Conservation (phyloP, 1,140 invertebrate genomes). For the Paramacrobiotus metropolitanus region DNA sequence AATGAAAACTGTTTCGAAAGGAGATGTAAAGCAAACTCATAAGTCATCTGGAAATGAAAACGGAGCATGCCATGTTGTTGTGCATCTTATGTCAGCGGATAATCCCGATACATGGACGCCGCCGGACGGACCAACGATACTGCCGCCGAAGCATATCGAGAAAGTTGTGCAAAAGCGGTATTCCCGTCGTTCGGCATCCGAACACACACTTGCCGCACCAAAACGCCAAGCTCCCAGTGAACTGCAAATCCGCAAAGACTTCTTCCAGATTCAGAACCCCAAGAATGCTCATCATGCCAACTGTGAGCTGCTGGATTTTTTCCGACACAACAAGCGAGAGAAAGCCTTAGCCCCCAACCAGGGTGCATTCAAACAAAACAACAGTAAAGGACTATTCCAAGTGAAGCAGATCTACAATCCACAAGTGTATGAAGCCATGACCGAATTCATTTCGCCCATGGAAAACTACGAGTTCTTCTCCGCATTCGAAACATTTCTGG, state of each 20-base stretch:
- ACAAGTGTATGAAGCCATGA: neutral
- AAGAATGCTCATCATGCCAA: neutral
- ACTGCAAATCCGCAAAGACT: neutral
- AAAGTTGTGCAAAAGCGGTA: neutral
- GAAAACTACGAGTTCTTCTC: neutral
- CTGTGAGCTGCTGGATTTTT: neutral
- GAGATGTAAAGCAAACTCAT: too few relatives aligned
- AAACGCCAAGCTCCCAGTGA: neutral
- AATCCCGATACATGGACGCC: neutral
- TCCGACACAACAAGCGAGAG: neutral
- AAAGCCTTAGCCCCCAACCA: neutral
- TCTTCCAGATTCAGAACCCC: neutral
- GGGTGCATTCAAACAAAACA: neutral
- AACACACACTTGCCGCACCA: neutral
- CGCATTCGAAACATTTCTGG: neutral
- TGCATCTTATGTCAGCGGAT: too few relatives aligned
- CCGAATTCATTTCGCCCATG: neutral
- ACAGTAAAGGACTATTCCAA: neutral
- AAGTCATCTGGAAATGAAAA: too few relatives aligned
- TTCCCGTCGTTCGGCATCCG: neutral
- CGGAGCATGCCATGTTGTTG: too few relatives aligned
- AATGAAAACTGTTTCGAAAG: too few relatives aligned
- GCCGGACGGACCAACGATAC: neutral
- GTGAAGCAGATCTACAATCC: neutral
- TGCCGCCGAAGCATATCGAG: neutral